Percentiles rank a stretch among this genome's conserved stretches.
Conservation (phyloP, 2,888 invertebrate species). For the Chrysopilus asiliformis region DNA sequence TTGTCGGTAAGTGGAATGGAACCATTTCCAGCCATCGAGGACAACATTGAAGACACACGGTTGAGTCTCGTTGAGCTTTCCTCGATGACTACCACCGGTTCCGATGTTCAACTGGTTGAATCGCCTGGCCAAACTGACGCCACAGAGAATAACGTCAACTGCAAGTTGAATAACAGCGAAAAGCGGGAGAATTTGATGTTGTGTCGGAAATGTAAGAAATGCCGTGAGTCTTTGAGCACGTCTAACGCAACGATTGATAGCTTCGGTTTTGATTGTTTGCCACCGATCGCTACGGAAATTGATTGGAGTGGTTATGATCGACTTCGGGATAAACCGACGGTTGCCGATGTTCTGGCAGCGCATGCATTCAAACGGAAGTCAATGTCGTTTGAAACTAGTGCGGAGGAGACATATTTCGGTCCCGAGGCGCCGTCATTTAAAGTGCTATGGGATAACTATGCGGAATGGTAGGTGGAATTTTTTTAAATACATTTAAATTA, state of each 20-base stretch:
- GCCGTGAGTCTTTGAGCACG: background rate
- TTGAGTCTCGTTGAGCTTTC: too few species aligned
- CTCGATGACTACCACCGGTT: too few species aligned
- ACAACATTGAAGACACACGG: slow-evolving; percentile 6
- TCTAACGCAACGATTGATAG: slow-evolving; percentile 2
- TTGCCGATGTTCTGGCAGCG: background rate
- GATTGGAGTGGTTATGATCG: too few species aligned
- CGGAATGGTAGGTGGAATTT: slow-evolving; percentile 5
- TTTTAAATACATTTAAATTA: slow-evolving; percentile 1
- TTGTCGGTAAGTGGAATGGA: too few species aligned
- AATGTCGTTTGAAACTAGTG: too few species aligned
- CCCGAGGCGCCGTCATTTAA: slow-evolving; percentile 7
- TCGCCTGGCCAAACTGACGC: too few species aligned
- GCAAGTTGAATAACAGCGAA: background rate
- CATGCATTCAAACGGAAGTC: background rate
- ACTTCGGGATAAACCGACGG: background rate
- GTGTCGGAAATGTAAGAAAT: slow-evolving; percentile 6
- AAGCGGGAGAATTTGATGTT: too few species aligned
- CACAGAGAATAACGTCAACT: too few species aligned
- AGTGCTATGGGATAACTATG: slow-evolving; percentile 8
- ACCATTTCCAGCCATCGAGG: too few species aligned
- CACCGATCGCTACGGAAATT: background rate
- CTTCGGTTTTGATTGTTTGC: too few species aligned
- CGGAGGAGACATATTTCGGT: slow-evolving; percentile 7
- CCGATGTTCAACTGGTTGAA: too few species aligned